Evolutionary conservation across 2,113 vertebrate species (phyloP).

Genomic region (Picathartes gymnocephalus): DNA sequence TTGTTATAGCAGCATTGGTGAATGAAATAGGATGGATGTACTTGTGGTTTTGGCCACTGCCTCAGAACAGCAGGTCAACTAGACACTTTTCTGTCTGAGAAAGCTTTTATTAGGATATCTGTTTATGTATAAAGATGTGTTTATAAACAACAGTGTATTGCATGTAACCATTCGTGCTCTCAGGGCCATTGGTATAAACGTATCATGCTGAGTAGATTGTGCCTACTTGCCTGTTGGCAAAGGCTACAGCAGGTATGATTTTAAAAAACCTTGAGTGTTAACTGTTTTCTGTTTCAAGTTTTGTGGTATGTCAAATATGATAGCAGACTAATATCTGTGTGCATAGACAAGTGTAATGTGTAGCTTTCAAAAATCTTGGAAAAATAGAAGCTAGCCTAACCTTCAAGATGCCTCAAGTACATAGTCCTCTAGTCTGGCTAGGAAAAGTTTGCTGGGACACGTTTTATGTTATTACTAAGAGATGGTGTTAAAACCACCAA

Average conservation of each 20-base stretch:
- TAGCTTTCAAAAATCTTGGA: background rate
- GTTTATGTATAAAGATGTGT: background rate
- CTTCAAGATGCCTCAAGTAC: background rate
- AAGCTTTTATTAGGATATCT: background rate
- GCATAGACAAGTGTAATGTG: background rate
- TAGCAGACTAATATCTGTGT: slow-evolving; percentile 30
- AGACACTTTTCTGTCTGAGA: background rate
- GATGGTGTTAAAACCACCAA: background rate
- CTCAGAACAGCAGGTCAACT: slow-evolving; percentile 30
- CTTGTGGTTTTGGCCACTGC: background rate
- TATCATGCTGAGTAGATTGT: background rate
- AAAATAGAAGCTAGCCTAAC: background rate
- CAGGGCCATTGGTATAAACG: background rate
- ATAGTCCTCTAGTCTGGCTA: background rate
- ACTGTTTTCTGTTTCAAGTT: background rate
- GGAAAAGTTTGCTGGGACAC: background rate
- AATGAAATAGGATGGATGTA: background rate
- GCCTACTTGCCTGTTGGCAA: slow-evolving; percentile 11
- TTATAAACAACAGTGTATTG: background rate
- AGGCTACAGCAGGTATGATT: slow-evolving; percentile 1
- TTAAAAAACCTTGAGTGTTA: background rate
- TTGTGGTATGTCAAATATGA: slow-evolving; percentile 28
- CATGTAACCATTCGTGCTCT: background rate
- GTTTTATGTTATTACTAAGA: background rate
- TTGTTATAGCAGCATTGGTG: background rate